Conservation (phyloP, 2,113 vertebrate species). For the Dryoscopus gambensis region DNA sequence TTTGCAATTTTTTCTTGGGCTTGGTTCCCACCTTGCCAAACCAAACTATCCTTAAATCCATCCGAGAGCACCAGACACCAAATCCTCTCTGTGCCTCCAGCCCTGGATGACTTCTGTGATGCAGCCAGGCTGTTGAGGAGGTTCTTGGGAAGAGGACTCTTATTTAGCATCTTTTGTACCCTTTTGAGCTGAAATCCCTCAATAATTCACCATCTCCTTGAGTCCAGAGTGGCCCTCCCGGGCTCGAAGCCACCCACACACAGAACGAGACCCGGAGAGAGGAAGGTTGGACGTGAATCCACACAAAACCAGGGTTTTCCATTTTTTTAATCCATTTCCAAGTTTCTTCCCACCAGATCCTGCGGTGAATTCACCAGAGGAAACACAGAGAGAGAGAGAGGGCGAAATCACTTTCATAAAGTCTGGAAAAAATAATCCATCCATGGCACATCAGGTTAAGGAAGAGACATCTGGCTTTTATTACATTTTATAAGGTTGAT, state of each 20-base stretch:
- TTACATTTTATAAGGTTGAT: slow-evolving; percentile 84
- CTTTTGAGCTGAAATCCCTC: background rate
- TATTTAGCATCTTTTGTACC: background rate
- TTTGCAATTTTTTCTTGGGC: background rate
- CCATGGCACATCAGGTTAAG: slow-evolving; percentile 38
- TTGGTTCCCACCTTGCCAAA: background rate
- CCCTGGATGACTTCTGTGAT: background rate
- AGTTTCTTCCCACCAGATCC: background rate
- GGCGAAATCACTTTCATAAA: slow-evolving; percentile 10
- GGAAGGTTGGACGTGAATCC: background rate
- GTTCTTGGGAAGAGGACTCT: background rate
- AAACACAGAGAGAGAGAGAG: background rate
- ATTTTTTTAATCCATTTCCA: background rate
- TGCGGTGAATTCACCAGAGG: background rate
- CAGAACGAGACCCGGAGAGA: background rate
- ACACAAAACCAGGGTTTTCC: background rate
- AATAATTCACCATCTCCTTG: background rate
- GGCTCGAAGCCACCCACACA: background rate
- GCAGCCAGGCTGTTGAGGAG: background rate
- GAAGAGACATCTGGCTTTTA: slow-evolving; percentile 87
- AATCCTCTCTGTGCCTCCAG: background rate
- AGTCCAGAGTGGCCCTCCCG: background rate
- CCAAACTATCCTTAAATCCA: background rate
- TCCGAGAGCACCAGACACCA: background rate
- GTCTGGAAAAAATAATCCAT: slow-evolving; percentile 16